Percentiles rank a stretch among this genome's conserved stretches.
phyloP scores from a whole-genome alignment of 1,140 invertebrate species.

The Myzus persicae region DNA sequence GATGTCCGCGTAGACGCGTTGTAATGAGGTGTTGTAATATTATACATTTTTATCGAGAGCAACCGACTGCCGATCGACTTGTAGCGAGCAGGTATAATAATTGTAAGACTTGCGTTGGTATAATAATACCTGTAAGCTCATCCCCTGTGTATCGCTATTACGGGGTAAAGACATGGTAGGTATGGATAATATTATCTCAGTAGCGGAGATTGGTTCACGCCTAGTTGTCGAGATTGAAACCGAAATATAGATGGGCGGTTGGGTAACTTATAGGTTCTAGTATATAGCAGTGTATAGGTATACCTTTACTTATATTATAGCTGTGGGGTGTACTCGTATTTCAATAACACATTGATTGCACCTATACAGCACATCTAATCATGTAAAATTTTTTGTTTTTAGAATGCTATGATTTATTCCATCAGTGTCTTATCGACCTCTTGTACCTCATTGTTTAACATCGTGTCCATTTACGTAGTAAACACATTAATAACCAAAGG shows the following conservation, averaged over 20 bases:
- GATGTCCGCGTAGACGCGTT: background rate
- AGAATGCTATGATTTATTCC: background rate
- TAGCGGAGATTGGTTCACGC: background rate
- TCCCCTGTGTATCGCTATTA: background rate
- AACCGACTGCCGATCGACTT: background rate
- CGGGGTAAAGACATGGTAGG: background rate
- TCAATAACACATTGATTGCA: background rate
- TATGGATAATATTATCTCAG: background rate
- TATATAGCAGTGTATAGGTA: background rate
- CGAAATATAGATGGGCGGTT: background rate
- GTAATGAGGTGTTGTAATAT: background rate
- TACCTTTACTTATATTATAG: background rate
- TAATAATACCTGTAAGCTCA: background rate
- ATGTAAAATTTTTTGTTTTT: background rate
- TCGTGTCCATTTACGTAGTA: too few species aligned
- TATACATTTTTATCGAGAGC: background rate
- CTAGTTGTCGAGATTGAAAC: background rate
- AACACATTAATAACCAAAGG: too few species aligned
- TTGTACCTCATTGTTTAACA: background rate
- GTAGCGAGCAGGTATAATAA: background rate
- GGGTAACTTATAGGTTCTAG: background rate
- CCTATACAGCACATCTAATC: too few species aligned
- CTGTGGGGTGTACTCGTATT: too few species aligned
- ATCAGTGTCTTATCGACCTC: background rate
- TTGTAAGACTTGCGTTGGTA: background rate